Conservation (phyloP, 2,888 invertebrate species). For the Nomada fucata region DNA sequence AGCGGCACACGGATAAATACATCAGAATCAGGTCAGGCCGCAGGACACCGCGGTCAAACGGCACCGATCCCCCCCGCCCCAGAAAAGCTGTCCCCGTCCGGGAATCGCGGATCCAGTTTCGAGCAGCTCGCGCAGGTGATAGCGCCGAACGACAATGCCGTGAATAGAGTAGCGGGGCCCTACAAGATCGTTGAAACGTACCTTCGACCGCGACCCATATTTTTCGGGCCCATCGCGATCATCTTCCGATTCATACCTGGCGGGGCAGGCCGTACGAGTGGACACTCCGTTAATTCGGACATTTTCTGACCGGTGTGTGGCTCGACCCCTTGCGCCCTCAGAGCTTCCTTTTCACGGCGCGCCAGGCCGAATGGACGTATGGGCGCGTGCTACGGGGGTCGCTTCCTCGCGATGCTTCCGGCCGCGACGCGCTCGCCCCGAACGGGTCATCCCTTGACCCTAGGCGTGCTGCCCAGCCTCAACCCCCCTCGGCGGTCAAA, state of each 20-base stretch:
- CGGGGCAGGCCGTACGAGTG: conserved; percentile 1
- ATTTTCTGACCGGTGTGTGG: conserved; percentile 46
- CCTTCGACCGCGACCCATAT: conserved; percentile 64
- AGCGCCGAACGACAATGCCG: conserved; percentile 68
- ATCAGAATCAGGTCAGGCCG: background rate
- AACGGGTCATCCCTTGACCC: conserved; percentile 80
- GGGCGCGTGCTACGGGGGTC: conserved; percentile 65
- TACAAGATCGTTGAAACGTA: conserved; percentile 78
- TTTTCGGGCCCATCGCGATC: conserved; percentile 41
- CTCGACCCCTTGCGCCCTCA: conserved; percentile 19
- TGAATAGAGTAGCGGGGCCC: conserved; percentile 48
- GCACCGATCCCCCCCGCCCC: conserved; percentile 4
- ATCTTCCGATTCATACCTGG: conserved; percentile 54
- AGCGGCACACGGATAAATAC: background rate
- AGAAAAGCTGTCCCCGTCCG: background rate
- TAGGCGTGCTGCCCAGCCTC: conserved; percentile 82
- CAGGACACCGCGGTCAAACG: conserved; percentile 6
- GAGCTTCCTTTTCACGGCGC: conserved; percentile 13
- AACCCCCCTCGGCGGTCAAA: conserved; percentile 84
- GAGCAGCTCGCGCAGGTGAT: conserved; percentile 73
- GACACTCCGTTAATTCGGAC: conserved; percentile 69
- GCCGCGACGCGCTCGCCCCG: conserved; percentile 77
- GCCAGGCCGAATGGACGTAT: conserved; percentile 30
- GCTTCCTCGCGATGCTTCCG: conserved; percentile 69
- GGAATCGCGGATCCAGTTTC: conserved; percentile 68